Evolutionary conservation across 23 tunicate species (phyloP).

Genomic region (Aplidium turbinatum): DNA sequence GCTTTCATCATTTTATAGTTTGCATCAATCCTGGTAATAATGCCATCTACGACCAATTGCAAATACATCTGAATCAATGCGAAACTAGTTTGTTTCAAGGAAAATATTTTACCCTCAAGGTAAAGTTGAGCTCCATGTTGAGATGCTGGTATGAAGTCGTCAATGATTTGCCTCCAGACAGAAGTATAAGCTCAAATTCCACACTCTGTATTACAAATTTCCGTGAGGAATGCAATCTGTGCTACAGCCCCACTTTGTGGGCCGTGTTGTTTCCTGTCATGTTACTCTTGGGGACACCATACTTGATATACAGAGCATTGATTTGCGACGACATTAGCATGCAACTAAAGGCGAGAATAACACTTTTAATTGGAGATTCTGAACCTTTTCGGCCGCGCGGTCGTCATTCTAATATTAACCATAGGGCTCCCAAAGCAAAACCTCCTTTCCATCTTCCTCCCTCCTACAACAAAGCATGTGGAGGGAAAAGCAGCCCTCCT

Average conservation of each 20-base stretch:
- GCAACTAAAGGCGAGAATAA: constrained; percentile 2
- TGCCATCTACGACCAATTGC: not conserved
- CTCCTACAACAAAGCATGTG: too few species aligned
- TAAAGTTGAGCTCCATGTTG: not conserved
- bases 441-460: too few species aligned
- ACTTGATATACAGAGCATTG: not conserved
- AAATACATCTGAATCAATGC: not conserved
- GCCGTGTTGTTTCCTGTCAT: constrained; percentile 19
- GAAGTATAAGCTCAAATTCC: constrained; percentile 25
- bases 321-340: constrained; percentile 12
- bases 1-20: constrained; percentile 24
- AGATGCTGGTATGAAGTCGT: constrained; percentile 29
- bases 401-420: too few species aligned
- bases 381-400: too few species aligned
- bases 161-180: constrained; percentile 4
- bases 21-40: constrained; percentile 16
- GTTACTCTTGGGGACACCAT: constrained; percentile 16
- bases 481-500: too few species aligned
- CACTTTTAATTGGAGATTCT: constrained; percentile 1
- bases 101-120: not conserved
- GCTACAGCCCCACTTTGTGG: constrained; percentile 26
- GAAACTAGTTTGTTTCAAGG: not conserved
- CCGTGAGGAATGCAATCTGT: constrained; percentile 14
- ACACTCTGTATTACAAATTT: constrained; percentile 25
- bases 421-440: too few species aligned